Evolutionary conservation across 1,140 invertebrate genomes (phyloP).

Genomic region (Trinorchestia longiramus): DNA sequence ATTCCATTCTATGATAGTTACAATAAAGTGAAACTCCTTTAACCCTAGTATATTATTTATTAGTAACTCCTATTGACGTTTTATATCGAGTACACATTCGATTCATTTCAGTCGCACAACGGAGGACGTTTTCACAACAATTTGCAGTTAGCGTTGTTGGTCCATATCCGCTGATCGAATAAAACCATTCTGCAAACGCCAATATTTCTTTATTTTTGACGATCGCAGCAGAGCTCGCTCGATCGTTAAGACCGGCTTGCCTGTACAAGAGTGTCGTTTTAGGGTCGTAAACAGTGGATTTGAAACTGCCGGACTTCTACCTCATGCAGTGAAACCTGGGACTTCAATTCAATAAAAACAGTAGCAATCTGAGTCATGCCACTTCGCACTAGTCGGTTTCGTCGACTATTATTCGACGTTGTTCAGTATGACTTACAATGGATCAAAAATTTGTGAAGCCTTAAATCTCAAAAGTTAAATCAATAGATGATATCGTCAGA

Average conservation of each 20-base stretch:
- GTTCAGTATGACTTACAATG: too few relatives aligned
- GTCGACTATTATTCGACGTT: too few relatives aligned
- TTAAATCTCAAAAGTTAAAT: too few relatives aligned
- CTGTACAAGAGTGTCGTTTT: not conserved
- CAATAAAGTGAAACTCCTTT: not conserved
- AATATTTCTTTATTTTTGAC: not conserved
- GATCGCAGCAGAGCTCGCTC: not conserved
- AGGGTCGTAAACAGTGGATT: not conserved
- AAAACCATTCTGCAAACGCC: not conserved
- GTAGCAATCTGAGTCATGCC: not conserved
- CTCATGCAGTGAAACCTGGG: not conserved
- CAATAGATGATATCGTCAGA: too few relatives aligned
- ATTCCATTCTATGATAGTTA: too few relatives aligned
- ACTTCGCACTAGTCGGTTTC: too few relatives aligned
- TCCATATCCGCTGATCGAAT: not conserved
- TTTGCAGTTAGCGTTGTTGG: not conserved
- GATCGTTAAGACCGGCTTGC: not conserved
- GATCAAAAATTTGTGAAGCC: too few relatives aligned
- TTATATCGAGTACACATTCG: not conserved
- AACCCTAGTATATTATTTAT: not conserved
- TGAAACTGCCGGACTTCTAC: not conserved
- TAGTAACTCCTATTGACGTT: not conserved
- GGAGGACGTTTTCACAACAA: not conserved
- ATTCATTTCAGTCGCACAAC: not conserved
- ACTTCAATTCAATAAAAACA: not conserved